Base-by-base conservation (phyloP, 1,140 invertebrate genomes). In the Procambarus virginalis region DNA sequence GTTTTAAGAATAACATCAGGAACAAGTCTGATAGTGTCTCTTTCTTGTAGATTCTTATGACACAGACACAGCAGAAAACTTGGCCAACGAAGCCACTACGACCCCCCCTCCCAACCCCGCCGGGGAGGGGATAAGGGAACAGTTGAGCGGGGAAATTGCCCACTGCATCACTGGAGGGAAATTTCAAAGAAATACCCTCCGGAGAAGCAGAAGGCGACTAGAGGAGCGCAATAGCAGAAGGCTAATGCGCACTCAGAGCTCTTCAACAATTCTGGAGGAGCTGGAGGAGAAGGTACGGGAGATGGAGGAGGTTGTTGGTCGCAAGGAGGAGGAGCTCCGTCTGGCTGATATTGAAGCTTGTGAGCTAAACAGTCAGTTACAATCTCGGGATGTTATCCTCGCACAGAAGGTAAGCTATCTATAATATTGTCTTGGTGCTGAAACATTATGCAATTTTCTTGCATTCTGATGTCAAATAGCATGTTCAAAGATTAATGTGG, bases 251-350 rank as follows among this genome's bases (percentile, higher is more conserved):
- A 78, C 84, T 86, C 84, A 86, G 45, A 84, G 83, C 48, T 90
- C 89, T 49, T 77, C 87, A 77, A 90, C 91, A 8, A 90, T 90
- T 22, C 49, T 92, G 45, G 91, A 92, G 70, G 91, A 92, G 60
- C 76, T 92, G 58, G 91, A 92, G 73, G 89, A 92, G 75, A 92
- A 92, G 76, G 89, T 92, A 22, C 78, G 89, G 58, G 91, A 92
- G 77, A 84, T 92, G 81, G 91, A 92, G 81, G 91, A 92, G 80
- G 87, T 84, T 12, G 55, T 90, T 73, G 80, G 83, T 45, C 85
- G 58, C 73, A 92, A 90, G 55, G 91, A 92, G 48, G 91, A 90
- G 76, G 91, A 92, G 55, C 84, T 92, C 12, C 78, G 81, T 20
- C 75, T 92, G 46, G 91, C 88, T 48, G 91, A 92, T 49, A 73